Percentiles rank a stretch among this genome's conserved stretches.
Evolutionary conservation across 2,797 vertebrate species (phyloP).

Genomic region (Rousettus madagascariensis): DNA sequence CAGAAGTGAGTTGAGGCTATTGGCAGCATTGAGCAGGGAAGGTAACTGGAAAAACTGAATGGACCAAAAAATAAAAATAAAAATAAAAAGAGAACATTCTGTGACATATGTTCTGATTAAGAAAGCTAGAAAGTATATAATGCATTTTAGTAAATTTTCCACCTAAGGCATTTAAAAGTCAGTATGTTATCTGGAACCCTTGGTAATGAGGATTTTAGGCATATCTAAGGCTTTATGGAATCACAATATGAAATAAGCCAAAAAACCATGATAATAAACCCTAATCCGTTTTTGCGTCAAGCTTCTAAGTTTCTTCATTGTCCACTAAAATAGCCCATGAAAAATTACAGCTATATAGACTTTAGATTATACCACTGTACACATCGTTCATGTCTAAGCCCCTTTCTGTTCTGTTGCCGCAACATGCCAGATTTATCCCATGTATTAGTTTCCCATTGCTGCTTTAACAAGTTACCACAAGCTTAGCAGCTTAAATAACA

Average conservation of each 20-base stretch:
- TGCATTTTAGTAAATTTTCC: conserved; percentile 11
- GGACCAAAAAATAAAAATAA: neutral
- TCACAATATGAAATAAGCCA: neutral
- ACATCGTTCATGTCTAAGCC: neutral
- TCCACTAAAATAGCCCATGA: neutral
- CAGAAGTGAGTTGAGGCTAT: neutral
- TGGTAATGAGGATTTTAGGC: neutral
- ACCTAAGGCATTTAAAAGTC: conserved; percentile 15
- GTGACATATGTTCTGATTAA: neutral
- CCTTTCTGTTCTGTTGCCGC: neutral
- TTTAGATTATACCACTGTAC: neutral
- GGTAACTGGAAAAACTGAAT: neutral
- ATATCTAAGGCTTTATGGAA: conserved; percentile 4
- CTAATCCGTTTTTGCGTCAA: neutral
- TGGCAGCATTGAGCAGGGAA: neutral
- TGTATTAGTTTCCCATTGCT: neutral
- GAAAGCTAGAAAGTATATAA: neutral
- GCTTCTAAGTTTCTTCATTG: neutral
- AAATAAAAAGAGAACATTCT: neutral
- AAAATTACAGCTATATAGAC: neutral
- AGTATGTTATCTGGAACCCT: neutral
- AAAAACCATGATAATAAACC: neutral
- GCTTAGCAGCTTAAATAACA: neutral
- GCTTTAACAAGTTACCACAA: neutral
- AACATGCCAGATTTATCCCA: neutral